Percentiles rank a stretch among this genome's conserved stretches.
Evolutionary conservation across 2,797 vertebrate species (phyloP).

Genomic region (Schizopygopsis malacanthus): DNA sequence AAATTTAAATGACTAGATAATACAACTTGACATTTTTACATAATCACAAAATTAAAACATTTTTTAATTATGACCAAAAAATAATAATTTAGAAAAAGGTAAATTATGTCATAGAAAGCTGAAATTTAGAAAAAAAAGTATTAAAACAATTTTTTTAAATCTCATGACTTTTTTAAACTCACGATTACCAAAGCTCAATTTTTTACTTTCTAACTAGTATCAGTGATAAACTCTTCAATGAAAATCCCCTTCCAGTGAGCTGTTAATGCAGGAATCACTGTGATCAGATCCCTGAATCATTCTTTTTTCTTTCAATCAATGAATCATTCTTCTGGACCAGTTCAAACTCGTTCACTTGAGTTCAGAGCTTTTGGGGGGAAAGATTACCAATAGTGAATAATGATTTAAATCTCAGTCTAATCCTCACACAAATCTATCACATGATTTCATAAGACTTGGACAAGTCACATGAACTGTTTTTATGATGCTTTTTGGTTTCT

Average conservation of each 20-base stretch:
- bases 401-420: background rate
- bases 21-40: background rate
- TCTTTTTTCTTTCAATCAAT: background rate
- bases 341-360: background rate
- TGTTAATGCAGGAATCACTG: background rate
- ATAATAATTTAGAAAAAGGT: background rate
- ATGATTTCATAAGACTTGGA: background rate
- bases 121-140: too few species aligned
- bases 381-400: background rate
- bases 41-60: background rate
- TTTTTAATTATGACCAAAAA: background rate
- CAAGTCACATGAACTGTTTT: background rate
- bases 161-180: background rate
- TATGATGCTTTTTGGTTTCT: background rate
- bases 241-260: background rate
- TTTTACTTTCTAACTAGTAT: background rate
- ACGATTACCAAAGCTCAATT: background rate
- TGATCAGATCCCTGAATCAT: background rate
- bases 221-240: background rate
- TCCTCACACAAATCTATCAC: background rate
- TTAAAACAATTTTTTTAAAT: too few species aligned
- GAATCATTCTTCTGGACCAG: background rate
- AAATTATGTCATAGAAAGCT: background rate
- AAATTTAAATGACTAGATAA: background rate
- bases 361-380: background rate